Evolutionary conservation across 2,113 vertebrate species (phyloP).

Genomic region (Phalacrocorax brasilianus): DNA sequence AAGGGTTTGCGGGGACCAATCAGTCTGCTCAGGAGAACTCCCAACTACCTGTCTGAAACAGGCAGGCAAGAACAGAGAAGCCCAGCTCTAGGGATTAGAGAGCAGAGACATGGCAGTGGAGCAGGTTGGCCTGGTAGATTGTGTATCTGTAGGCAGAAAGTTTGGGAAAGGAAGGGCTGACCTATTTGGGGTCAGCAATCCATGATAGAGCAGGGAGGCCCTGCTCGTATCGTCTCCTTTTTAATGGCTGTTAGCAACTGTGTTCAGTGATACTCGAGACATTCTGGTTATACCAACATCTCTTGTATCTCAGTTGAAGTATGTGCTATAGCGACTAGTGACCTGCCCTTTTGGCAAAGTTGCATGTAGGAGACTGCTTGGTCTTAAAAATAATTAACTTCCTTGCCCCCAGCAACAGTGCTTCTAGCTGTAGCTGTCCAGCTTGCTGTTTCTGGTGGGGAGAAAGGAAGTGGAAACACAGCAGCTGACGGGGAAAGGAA

Average conservation of each 20-base stretch:
- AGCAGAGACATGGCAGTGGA: not conserved
- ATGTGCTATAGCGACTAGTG: not conserved
- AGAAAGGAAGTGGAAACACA: not conserved
- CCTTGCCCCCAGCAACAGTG: not conserved
- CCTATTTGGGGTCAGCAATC: not conserved
- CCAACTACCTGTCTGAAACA: not conserved
- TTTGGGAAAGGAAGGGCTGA: not conserved
- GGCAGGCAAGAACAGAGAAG: not conserved
- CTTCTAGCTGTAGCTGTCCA: not conserved
- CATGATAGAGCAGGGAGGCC: fast-evolving
- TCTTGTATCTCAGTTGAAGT: not conserved
- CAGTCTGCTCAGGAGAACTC: not conserved
- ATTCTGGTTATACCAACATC: not conserved
- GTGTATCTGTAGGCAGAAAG: not conserved
- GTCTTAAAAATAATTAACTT: not conserved
- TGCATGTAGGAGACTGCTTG: not conserved
- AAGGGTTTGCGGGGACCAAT: not conserved
- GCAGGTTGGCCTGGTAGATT: not conserved
- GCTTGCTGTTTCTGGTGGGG: not conserved
- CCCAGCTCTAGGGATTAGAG: not conserved
- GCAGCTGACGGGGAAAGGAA: not conserved
- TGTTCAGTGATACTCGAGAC: not conserved
- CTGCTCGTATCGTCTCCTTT: not conserved
- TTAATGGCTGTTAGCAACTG: not conserved
- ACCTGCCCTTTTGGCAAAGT: not conserved